Base-by-base conservation (phyloP, 2,113 vertebrate species). In the Anarhynchus alexandrinus region DNA sequence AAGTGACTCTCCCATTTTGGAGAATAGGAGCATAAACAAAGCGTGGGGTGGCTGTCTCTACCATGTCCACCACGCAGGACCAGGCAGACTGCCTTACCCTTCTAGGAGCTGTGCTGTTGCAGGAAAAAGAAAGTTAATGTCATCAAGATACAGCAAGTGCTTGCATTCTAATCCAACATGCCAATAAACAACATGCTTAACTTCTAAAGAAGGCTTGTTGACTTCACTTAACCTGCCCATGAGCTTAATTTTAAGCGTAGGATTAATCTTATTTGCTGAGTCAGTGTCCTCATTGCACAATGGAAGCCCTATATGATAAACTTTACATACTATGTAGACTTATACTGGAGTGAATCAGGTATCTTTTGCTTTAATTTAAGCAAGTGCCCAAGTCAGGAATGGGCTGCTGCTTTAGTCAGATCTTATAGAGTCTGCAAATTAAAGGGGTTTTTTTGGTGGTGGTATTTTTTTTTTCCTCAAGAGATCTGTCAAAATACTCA, bases 321-420 rank as follows among this genome's bases (percentile, higher is more conserved):
- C 2, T 1, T 15, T 17, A 38, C 1, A 4, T 16, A 1, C 21
- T 49, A 8, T 67, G 5, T 69, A 3, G 42, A 76, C 12, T 23
- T 70, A 21, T 66, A 21, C 32, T 70, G 6, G 15, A 51, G 25
- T 25, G 15, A 11, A 38, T 88, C 17, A 15, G 15, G 47, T 20
- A 71, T 23, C 7, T 90, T 77, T 13, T 81, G 19, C 25, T 77
- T 49, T 78, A 43, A 34, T 21, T 62, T 64, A 36, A 67, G n/a
- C 6, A 61, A 36, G 9, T 34, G 26, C 3, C 26, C 26, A 73
- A 57, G 26, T 25, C 3, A 9, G 19, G 67, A 65, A 42, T 42
- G 23, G 64, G 23, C 29, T 92, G 25, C 26, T 78, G 64, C 17
- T 92, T 66, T 55, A 70, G n/a, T 34, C 21, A 38, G 45, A 43